Evolutionary conservation across 2,888 invertebrate genomes (phyloP).

Genomic region (Eustalomyia histrio): DNA sequence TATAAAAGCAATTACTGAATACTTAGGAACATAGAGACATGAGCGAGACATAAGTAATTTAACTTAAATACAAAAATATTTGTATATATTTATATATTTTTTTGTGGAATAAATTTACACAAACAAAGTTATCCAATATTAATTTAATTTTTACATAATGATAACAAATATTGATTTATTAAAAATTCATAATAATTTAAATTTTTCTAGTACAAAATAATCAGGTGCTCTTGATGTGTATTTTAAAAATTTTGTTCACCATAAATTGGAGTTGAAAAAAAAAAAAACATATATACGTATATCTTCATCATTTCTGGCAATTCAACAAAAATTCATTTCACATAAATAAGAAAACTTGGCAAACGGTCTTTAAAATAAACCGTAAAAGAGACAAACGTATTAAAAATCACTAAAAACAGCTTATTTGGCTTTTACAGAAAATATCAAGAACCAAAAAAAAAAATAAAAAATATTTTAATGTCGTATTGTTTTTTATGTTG

Average conservation of each 20-base stretch:
- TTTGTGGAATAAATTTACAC: no score
- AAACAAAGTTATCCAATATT: no score
- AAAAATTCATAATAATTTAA: background rate
- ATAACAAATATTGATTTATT: background rate
- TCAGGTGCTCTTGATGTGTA: background rate
- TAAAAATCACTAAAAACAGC: background rate
- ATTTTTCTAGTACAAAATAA: background rate
- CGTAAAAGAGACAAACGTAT: background rate
- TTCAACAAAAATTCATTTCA: slow-evolving; percentile 7
- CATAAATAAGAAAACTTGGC: slow-evolving; percentile 5
- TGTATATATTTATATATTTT: no score
- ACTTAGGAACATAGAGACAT: background rate
- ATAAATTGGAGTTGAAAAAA: background rate
- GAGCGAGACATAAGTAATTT: background rate
- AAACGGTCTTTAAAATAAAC: background rate
- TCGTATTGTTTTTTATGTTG: slow-evolving; percentile 6
- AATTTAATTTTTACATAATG: background rate
- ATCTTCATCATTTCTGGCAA: background rate
- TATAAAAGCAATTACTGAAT: background rate
- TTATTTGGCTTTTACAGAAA: slow-evolving; percentile 1
- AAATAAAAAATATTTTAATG: background rate
- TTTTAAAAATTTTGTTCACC: background rate
- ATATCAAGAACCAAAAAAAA: background rate
- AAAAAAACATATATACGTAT: no score
- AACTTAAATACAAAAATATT: no score